A percentile compares a stretch with the other conserved stretches of the same genome.
phyloP scores from a whole-genome alignment of 2,113 vertebrate genomes.

The Chaetura pelagica region DNA sequence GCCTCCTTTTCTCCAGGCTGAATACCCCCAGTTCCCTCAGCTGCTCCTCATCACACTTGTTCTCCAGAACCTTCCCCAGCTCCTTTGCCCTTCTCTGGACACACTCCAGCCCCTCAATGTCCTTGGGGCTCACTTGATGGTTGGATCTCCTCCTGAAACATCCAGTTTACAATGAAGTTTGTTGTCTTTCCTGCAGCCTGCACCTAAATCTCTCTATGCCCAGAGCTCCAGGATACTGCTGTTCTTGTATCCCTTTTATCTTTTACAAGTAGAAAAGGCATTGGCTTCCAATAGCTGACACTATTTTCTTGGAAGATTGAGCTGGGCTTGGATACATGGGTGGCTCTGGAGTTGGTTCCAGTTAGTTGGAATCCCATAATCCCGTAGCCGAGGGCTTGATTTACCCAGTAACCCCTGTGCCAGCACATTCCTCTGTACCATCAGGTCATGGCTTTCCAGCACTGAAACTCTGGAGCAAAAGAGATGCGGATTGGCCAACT shows the following conservation, averaged over 20 bases:
- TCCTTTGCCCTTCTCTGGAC: too few species aligned
- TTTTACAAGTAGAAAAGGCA: background rate
- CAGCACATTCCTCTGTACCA: fast-evolving
- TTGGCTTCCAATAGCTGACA: fast-evolving
- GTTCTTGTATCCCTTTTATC: fast-evolving
- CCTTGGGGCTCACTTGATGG: background rate
- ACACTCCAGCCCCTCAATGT: too few species aligned
- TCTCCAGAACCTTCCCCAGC: too few species aligned
- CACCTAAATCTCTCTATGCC: background rate
- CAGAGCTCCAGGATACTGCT: background rate
- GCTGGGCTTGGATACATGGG: fast-evolving
- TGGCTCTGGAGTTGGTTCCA: background rate
- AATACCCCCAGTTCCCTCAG: too few species aligned
- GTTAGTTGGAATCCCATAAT: background rate
- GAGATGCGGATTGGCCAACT: fast-evolving
- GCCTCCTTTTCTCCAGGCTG: background rate
- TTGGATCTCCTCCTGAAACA: background rate
- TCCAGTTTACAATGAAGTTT: fast-evolving
- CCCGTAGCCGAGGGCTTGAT: background rate
- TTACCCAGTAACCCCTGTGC: background rate
- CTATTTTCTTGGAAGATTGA: background rate
- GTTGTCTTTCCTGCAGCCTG: background rate
- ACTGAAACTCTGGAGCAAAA: background rate
- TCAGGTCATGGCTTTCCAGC: background rate
- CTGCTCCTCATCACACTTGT: too few species aligned